A percentile compares a stretch with the other conserved stretches of the same genome.
These are phyloP conservation scores for Chaetogeoica ovagalla DNA, from an alignment of 2,888 invertebrate genomes.

Conservation along the genomic window DNA sequence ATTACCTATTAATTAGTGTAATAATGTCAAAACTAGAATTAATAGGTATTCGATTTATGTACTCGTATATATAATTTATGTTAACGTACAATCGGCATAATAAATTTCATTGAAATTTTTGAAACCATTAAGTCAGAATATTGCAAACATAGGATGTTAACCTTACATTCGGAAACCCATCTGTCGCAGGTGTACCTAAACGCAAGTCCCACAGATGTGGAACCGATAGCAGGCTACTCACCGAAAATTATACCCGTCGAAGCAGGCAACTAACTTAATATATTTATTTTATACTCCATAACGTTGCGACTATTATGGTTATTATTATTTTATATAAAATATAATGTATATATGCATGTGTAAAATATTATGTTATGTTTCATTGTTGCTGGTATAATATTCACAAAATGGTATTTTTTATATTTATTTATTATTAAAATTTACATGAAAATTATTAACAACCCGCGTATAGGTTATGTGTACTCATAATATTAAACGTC, in stretches of 20 bases:
- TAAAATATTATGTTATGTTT: constrained; percentile 3
- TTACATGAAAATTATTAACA: not conserved
- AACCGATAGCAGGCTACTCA: constrained; percentile 16
- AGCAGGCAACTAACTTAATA: not conserved
- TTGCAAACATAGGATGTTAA: constrained; percentile 25
- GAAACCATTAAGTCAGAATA: constrained; percentile 27
- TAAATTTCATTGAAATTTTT: not conserved
- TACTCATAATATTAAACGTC: not conserved
- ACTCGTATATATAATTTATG: no score
- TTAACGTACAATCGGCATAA: not conserved
- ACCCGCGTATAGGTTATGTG: not conserved
- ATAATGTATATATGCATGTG: not conserved
- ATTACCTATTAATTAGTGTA: no score
- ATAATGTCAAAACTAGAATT: no score
- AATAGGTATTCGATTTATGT: no score
- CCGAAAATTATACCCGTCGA: constrained; percentile 9
- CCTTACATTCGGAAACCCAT: constrained; percentile 20
- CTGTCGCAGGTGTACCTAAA: constrained; percentile 34
- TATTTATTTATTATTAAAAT: not conserved
- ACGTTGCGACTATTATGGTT: not conserved
- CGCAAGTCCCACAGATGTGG: constrained; percentile 39
- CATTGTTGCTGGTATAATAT: constrained; percentile 5
- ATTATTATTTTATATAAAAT: constrained; percentile 16
- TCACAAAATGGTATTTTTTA: constrained; percentile 5
- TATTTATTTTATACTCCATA: not conserved